Evolutionary conservation across 1,140 invertebrate species (phyloP), one percentile per base, ranked within the genome.

Genomic region (Lepidurus apus): DNA sequence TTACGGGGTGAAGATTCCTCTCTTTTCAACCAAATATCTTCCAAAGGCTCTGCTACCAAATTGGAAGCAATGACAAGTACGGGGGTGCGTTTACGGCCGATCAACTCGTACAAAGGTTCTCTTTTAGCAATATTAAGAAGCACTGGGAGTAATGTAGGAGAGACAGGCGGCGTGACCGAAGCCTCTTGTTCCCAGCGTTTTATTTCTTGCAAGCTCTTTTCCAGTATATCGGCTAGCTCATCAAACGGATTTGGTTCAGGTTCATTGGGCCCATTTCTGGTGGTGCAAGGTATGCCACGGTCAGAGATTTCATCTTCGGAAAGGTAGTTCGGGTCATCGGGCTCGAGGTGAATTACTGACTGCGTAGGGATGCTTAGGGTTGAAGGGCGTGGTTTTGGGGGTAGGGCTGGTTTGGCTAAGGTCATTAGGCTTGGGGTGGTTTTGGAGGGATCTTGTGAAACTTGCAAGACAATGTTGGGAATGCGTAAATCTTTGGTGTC

Each of bases 81-180:
- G 9, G 73, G 43, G 3, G 43, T 44, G 44, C 78, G 13, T 45
- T 79, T 79, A 17, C 78, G 73, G 42, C 78, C 78, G 9, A 79
- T 79, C 21, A 79, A 43, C 42, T 79, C 78, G 74, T 79, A 79
- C 1, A 79, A 74, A n/a, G 78, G 78, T 43, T 79, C 78, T 24
- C 78, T 17, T 79, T 79, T 79, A 7, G 65, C 21, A 34, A 13
- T 34, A 8, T 7, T 47, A 11, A 13, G 1, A 11, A 74, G 7
- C 13, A 17, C 5, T 0, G 34, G 24, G 21, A 5, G 10, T 7
- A 47, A n/a, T 21, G 2, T 73, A 34, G 73, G 78, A 43, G 42
- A 43, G 2, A 42, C 3, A 34, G 13, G 65, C 73, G 13, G 11
- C 24, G 74, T 74, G 74, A 42, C 42, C 3, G 78, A 21, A 24